phyloP scores from a whole-genome alignment of 2,888 invertebrate genomes.

The Gibbula magus region DNA sequence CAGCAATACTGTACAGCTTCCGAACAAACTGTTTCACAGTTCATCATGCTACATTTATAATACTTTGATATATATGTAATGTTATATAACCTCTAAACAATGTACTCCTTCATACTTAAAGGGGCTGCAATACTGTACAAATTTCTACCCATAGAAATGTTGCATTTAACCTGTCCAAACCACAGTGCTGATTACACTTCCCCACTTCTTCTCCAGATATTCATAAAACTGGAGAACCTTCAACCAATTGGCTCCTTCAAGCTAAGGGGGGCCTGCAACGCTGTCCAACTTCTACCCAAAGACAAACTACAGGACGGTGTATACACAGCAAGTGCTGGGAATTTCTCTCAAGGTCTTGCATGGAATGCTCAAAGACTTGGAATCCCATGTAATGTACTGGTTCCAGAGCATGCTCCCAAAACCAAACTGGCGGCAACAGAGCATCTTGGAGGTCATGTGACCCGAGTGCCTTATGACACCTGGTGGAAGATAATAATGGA shows the following conservation, averaged over 20 bases:
- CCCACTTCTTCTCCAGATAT: conserved; percentile 54
- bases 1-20: no score
- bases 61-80: no score
- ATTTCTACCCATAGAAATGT: no score
- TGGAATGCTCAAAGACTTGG: conserved; percentile 54
- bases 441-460: conserved; percentile 54
- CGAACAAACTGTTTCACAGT: no score
- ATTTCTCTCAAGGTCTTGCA: conserved; percentile 71
- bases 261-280: conserved; percentile 68
- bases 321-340: conserved; percentile 71
- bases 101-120: no score
- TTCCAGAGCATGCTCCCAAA: conserved; percentile 63
- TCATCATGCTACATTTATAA: no score
- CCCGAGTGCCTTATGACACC: conserved; percentile 59
- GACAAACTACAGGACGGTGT: conserved; percentile 57
- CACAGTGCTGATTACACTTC: no score
- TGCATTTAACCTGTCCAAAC: no score
- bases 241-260: conserved; percentile 72
- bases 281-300: conserved; percentile 50
- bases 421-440: conserved; percentile 57
- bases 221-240: conserved; percentile 70
- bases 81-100: no score
- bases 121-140: no score
- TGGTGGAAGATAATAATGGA: conserved; percentile 67
- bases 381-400: conserved; percentile 61